A percentile compares a stretch with the other conserved stretches of the same genome.
These are phyloP conservation scores for Megaleporinus macrocephalus DNA, from an alignment of 2,113 vertebrate species.

Conservation along the genomic window DNA sequence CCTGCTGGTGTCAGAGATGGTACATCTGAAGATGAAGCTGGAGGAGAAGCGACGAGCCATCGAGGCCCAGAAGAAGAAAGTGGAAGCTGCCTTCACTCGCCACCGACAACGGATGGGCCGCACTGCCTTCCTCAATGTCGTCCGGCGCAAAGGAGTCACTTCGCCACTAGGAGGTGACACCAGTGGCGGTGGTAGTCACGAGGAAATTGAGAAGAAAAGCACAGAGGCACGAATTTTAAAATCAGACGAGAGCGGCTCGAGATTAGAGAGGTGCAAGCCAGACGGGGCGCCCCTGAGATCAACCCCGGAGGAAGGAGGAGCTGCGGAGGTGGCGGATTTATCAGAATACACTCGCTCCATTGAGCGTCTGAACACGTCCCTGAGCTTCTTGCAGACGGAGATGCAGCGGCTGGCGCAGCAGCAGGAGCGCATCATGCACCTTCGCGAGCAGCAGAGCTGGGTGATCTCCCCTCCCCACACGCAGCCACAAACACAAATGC, in stretches of 20 bases:
- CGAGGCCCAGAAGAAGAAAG: constrained; percentile 96
- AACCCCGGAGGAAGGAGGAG: constrained; percentile 84
- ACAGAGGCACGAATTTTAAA: constrained; percentile 52
- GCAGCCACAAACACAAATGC: constrained; percentile 19
- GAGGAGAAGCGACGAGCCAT: constrained; percentile 96
- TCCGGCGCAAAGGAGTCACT: constrained; percentile 87
- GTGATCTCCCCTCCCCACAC: constrained; percentile 88
- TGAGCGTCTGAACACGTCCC: constrained; percentile 90
- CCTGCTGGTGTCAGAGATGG: constrained; percentile 94
- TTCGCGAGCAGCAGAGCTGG: constrained; percentile 93
- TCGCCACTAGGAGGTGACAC: constrained; percentile 81
- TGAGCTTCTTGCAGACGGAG: constrained; percentile 92
- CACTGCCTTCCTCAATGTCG: constrained; percentile 94
- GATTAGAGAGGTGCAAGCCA: constrained; percentile 74
- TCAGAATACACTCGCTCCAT: constrained; percentile 94
- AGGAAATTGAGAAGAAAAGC: constrained; percentile 73
- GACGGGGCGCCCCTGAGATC: constrained; percentile 83
- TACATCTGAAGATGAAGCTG: constrained; percentile 95
- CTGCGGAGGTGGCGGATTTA: constrained; percentile 83
- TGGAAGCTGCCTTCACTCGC: constrained; percentile 92
- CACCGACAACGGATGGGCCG: constrained; percentile 96
- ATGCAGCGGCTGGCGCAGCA: constrained; percentile 96
- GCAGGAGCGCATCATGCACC: constrained; percentile 95
- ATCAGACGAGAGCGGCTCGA: constrained; percentile 38
- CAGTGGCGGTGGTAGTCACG: constrained; percentile 68